These are phyloP conservation scores for Hippocampus guttulatus DNA, from an alignment of 2,113 vertebrate genomes.

Conservation along the genomic window DNA sequence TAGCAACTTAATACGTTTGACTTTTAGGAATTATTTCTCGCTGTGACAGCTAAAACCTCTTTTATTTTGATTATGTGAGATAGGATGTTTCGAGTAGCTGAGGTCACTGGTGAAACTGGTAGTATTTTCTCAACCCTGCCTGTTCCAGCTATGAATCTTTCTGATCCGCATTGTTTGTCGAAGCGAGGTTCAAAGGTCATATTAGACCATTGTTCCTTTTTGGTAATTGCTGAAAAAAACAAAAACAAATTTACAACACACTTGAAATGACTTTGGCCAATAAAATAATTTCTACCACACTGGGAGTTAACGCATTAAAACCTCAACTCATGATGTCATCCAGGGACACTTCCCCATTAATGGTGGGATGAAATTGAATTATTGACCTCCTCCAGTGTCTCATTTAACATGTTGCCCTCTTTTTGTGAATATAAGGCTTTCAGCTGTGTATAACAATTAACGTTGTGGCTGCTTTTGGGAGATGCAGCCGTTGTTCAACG, in stretches of 20 bases:
- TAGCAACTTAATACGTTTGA: not conserved
- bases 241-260: not conserved
- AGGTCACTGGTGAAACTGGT: too few species aligned
- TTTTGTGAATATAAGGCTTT: slow-evolving; percentile 44
- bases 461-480: slow-evolving; percentile 35
- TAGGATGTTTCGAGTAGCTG: too few species aligned
- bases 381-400: slow-evolving; percentile 47
- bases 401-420: slow-evolving; percentile 27
- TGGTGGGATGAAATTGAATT: slow-evolving; percentile 52
- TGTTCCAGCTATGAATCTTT: not conserved
- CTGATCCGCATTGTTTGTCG: not conserved
- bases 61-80: too few species aligned
- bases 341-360: slow-evolving; percentile 29
- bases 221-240: not conserved
- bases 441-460: slow-evolving; percentile 51
- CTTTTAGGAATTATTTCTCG: not conserved
- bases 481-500: slow-evolving; percentile 38
- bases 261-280: slow-evolving; percentile 13
- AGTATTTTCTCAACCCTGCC: too few species aligned
- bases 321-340: slow-evolving; percentile 45
- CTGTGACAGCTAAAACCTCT: not conserved
- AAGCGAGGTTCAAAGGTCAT: not conserved
- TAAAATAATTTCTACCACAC: slow-evolving; percentile 28
- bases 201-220: not conserved
- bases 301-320: slow-evolving; percentile 53